Percentiles rank a stretch among this genome's conserved stretches.
These are phyloP conservation scores for Eospalax fontanierii DNA, from an alignment of 2,797 vertebrate species.

Conservation along the genomic window DNA sequence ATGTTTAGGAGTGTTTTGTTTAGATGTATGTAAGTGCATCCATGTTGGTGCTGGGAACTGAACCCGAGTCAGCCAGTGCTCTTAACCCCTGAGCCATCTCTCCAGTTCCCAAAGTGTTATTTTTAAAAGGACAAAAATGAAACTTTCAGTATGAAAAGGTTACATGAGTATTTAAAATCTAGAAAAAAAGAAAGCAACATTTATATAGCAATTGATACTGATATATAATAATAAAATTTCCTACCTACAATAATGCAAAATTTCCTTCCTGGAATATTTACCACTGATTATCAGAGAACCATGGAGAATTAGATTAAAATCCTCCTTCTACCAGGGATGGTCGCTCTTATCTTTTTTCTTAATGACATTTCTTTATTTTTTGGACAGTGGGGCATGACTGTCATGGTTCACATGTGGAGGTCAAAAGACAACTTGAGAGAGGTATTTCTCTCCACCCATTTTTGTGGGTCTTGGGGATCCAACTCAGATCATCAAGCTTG, in stretches of 20 bases:
- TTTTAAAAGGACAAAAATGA: constrained; percentile 62
- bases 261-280: constrained; percentile 55
- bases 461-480: no score
- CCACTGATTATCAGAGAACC: neutral
- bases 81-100: no score
- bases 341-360: neutral
- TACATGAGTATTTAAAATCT: constrained; percentile 18
- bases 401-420: neutral
- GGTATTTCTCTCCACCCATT: neutral
- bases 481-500: neutral
- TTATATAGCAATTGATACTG: constrained; percentile 25
- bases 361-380: neutral
- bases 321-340: neutral
- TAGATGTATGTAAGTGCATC: no score
- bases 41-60: no score
- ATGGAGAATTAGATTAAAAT: neutral
- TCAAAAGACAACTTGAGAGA: neutral
- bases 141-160: constrained; percentile 39
- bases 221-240: constrained; percentile 44
- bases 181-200: constrained; percentile 34
- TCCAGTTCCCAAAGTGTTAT: no score
- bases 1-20: no score
- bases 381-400: neutral
- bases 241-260: constrained; percentile 48
- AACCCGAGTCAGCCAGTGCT: no score